phyloP scores from a whole-genome alignment of 2,888 invertebrate species.

The Sarcophaga caerulescens region DNA sequence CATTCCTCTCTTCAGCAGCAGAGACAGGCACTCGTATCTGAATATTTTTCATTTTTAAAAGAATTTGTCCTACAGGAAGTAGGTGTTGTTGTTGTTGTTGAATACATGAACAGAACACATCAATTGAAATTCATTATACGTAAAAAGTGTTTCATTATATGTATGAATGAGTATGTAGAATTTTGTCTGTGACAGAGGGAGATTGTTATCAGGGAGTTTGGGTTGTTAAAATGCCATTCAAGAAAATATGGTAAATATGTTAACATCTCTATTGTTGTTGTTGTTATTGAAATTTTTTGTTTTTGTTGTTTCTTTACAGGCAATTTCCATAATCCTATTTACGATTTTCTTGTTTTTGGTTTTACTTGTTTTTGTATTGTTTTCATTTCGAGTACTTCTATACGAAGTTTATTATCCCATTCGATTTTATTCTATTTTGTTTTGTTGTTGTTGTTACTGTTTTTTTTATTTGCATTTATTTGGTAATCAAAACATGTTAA shows the following conservation, averaged over 20 bases:
- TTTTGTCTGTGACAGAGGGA: background rate
- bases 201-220: background rate
- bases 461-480: background rate
- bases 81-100: no score
- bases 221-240: conserved; percentile 11
- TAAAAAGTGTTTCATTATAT: background rate
- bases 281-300: background rate
- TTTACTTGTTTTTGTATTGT: background rate
- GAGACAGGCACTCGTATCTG: no score
- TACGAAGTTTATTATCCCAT: background rate
- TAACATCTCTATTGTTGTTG: background rate
- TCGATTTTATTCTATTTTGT: background rate
- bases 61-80: no score
- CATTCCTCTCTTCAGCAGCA: no score
- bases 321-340: conserved; percentile 42
- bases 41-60: no score
- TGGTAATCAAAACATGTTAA: conserved; percentile 12
- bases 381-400: background rate
- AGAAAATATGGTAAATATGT: conserved; percentile 23
- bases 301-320: background rate
- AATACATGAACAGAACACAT: no score
- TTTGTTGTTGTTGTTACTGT: no score
- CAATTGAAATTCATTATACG: no score
- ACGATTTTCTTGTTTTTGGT: conserved; percentile 8
- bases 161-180: no score